phyloP scores from a whole-genome alignment of 2,113 vertebrate genomes.

The Entosphenus tridentatus region DNA sequence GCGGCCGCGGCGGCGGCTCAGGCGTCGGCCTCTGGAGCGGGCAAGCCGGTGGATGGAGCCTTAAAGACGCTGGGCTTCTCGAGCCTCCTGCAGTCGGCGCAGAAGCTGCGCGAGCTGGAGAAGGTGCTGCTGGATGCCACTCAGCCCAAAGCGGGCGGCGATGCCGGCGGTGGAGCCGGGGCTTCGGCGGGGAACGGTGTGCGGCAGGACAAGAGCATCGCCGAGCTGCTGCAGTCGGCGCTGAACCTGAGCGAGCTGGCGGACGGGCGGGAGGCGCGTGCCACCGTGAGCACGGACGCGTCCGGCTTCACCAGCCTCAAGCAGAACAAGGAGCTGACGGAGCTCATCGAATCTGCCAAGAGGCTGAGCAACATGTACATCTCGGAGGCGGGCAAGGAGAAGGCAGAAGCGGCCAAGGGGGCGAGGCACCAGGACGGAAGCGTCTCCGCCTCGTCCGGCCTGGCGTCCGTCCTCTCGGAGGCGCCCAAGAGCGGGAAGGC shows the following conservation, averaged over 20 bases:
- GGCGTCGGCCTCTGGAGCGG: background rate
- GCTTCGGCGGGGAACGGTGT: background rate
- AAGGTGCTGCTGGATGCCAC: background rate
- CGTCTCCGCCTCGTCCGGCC: too few species aligned
- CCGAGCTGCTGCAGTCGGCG: background rate
- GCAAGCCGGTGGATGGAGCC: background rate
- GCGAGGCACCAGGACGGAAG: background rate
- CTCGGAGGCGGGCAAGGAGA: background rate
- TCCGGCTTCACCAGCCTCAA: background rate
- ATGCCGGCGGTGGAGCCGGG: background rate
- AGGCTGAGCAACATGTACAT: background rate
- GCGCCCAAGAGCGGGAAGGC: too few species aligned
- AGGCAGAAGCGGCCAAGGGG: background rate
- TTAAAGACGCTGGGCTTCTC: background rate
- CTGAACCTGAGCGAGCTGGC: constrained; percentile 1
- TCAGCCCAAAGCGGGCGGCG: background rate
- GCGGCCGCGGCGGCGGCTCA: background rate
- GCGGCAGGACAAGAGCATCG: background rate
- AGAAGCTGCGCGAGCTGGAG: constrained; percentile 3
- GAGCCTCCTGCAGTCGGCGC: constrained; percentile 5
- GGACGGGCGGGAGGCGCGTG: too few species aligned
- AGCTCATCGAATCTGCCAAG: constrained; percentile 6
- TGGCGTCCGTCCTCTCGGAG: too few species aligned
- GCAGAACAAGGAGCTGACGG: constrained; percentile 6
- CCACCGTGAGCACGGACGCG: background rate